A percentile compares a stretch with the other conserved stretches of the same genome.
Conservation (phyloP, 2,113 vertebrate genomes). For the Micronisus gabar region DNA sequence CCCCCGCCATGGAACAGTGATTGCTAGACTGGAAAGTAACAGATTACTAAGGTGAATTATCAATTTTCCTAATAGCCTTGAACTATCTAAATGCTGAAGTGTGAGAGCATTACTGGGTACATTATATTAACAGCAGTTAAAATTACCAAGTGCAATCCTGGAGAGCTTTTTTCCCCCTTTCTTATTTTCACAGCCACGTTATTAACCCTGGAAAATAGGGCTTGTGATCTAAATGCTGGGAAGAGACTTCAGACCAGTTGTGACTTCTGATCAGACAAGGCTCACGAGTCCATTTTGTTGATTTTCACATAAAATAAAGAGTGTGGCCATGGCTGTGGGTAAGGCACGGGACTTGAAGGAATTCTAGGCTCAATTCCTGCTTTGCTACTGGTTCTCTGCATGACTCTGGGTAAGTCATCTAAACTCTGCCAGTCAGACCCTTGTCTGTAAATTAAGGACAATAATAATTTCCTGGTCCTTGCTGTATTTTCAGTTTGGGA, state of each 20-base stretch:
- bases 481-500: background rate
- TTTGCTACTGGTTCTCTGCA: background rate
- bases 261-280: background rate
- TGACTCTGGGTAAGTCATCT: conserved; percentile 13
- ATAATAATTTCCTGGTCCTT: background rate
- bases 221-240: background rate
- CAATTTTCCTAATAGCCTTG: conserved; percentile 29
- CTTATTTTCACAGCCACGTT: background rate
- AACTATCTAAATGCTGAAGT: conserved; percentile 8
- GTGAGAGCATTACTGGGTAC: conserved; percentile 1
- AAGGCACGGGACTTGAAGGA: background rate
- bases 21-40: conserved; percentile 6
- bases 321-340: background rate
- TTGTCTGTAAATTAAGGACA: background rate
- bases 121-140: conserved; percentile 23
- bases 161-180: background rate
- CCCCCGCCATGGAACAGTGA: background rate
- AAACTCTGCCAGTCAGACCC: background rate
- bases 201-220: background rate
- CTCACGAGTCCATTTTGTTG: background rate
- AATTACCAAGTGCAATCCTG: background rate
- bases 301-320: background rate
- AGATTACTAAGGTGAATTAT: conserved; percentile 18
- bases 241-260: background rate
- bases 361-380: conserved; percentile 25